Conservation (phyloP, 2,888 invertebrate species). For the Drosophila robusta region DNA sequence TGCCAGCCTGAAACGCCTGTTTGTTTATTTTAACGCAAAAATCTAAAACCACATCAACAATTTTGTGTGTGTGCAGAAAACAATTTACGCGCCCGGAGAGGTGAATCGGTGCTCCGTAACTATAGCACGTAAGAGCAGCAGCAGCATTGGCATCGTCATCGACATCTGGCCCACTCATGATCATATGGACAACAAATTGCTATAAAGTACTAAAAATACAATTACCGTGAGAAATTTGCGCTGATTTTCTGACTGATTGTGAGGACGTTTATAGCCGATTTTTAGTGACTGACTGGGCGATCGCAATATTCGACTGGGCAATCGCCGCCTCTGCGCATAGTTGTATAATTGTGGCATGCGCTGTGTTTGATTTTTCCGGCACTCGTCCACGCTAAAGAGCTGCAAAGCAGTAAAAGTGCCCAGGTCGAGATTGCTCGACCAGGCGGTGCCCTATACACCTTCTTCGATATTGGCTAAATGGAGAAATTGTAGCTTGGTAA, state of each 20-base stretch:
- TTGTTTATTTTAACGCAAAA: conserved; percentile 73
- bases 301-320: conserved; percentile 16
- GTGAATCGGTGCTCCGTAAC: conserved; percentile 30
- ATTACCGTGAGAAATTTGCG: conserved; percentile 79
- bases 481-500: too few species aligned
- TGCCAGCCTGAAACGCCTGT: conserved; percentile 73
- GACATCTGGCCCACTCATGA: conserved; percentile 72
- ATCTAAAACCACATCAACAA: conserved; percentile 79
- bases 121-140: conserved; percentile 9
- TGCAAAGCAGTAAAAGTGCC: not conserved
- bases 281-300: conserved; percentile 69
- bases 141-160: conserved; percentile 43
- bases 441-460: not conserved
- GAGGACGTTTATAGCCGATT: conserved; percentile 80
- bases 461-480: too few species aligned
- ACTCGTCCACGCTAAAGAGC: not conserved
- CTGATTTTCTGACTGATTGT: conserved; percentile 82
- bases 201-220: conserved; percentile 84
- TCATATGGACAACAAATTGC: conserved; percentile 81
- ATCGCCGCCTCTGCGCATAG: conserved; percentile 3
- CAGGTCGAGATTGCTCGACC: not conserved
- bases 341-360: conserved; percentile 6
- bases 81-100: conserved; percentile 61
- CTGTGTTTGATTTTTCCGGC: not conserved
- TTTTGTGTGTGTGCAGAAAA: conserved; percentile 54